Conservation (phyloP, 2,888 invertebrate species). For the Neoaliturus tenellus region DNA sequence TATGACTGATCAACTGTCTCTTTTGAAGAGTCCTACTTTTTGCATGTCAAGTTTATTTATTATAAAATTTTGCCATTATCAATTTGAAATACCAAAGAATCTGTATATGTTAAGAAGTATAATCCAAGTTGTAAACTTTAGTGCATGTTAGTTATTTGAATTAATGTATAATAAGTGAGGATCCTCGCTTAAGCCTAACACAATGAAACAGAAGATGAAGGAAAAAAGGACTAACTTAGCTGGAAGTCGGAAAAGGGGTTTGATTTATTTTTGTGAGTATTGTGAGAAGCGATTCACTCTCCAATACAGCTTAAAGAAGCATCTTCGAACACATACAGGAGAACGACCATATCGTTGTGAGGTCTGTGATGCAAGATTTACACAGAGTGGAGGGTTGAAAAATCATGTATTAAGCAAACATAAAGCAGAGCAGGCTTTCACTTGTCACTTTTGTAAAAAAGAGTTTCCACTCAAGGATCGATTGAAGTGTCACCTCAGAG, state of each 20-base stretch:
- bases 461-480: constrained; percentile 86
- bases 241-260: constrained; percentile 34
- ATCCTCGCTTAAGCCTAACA: not conserved
- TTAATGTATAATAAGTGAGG: not conserved
- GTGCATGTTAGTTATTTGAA: not conserved
- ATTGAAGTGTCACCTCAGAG: constrained; percentile 82
- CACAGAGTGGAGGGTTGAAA: constrained; percentile 79
- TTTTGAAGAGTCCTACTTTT: not conserved
- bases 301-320: constrained; percentile 81
- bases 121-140: not conserved
- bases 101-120: not conserved
- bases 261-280: constrained; percentile 75
- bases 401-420: constrained; percentile 79
- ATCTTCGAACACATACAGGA: constrained; percentile 80
- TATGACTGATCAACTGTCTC: not conserved
- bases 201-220: constrained; percentile 36
- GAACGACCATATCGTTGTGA: constrained; percentile 79
- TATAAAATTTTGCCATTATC: not conserved
- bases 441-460: constrained; percentile 85
- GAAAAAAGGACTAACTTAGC: constrained; percentile 38
- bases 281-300: constrained; percentile 80
- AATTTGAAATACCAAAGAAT: not conserved
- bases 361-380: constrained; percentile 79
- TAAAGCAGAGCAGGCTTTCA: constrained; percentile 74
- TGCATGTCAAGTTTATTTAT: constrained; percentile 24